phyloP scores from a whole-genome alignment of 2,113 vertebrate species.

The Vanacampus margaritifer region DNA sequence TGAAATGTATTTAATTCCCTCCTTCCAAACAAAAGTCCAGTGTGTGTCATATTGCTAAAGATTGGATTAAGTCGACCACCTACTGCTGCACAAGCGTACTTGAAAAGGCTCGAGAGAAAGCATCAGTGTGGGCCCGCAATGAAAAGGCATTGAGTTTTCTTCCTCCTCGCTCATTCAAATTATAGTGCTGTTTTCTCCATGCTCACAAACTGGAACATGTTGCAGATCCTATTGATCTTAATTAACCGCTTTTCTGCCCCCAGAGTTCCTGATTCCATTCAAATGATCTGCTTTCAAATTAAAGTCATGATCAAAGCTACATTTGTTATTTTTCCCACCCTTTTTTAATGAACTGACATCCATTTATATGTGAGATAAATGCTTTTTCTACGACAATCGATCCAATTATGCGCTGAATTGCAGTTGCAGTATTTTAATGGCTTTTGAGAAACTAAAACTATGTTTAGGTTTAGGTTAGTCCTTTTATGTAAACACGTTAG shows the following conservation, averaged over 20 bases:
- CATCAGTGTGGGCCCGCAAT: not conserved
- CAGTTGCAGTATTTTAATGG: not conserved
- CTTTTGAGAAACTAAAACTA: not conserved
- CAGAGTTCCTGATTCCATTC: constrained; percentile 26
- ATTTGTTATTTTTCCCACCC: constrained; percentile 20
- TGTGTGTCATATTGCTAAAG: not conserved
- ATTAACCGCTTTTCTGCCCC: constrained; percentile 53
- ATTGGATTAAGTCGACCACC: not conserved
- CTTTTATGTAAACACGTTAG: not conserved
- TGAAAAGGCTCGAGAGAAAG: not conserved
- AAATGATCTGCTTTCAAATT: constrained; percentile 36
- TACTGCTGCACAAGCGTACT: not conserved
- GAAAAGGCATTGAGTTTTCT: constrained; percentile 4
- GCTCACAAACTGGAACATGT: constrained; percentile 43
- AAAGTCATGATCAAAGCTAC: constrained; percentile 40
- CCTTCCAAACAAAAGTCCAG: constrained; percentile 5
- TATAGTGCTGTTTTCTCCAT: constrained; percentile 46
- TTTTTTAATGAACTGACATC: constrained; percentile 42
- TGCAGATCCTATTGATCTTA: constrained; percentile 45
- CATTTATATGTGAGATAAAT: constrained; percentile 37
- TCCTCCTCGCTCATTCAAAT: constrained; percentile 10
- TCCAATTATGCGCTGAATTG: constrained; percentile 37
- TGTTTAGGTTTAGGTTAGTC: not conserved
- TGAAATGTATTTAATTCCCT: not conserved
- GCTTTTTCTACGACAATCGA: constrained; percentile 43